A percentile compares a stretch with the other conserved stretches of the same genome.
Conservation (phyloP, 2,113 vertebrate species). For the Odobenus rosmarus region DNA sequence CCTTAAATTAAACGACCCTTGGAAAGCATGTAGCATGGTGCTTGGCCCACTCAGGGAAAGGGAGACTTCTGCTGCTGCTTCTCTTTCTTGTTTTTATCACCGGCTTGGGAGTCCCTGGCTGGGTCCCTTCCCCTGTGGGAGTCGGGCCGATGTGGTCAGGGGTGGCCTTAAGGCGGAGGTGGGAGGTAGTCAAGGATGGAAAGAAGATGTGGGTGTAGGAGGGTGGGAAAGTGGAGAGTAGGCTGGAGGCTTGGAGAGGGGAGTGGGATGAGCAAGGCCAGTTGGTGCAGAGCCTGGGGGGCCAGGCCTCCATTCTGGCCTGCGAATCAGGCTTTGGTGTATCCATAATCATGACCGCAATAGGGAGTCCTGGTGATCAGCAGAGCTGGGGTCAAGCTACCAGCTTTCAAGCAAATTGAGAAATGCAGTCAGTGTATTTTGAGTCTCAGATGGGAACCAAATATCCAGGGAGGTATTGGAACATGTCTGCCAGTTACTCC, state of each 20-base stretch:
- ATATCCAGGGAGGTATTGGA: background rate
- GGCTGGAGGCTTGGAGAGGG: background rate
- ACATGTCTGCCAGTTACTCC: background rate
- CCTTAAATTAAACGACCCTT: background rate
- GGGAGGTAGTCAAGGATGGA: background rate
- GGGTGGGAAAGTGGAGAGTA: background rate
- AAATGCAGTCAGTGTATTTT: background rate
- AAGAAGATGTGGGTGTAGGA: background rate
- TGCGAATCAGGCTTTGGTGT: background rate
- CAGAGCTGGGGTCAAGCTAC: background rate
- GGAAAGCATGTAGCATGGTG: background rate
- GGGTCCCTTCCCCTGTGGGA: background rate
- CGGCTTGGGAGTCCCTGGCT: background rate
- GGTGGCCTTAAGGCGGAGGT: background rate
- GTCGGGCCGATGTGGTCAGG: background rate
- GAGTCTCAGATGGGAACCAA: background rate
- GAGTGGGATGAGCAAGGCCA: background rate
- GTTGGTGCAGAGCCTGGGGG: background rate
- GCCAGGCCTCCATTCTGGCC: background rate
- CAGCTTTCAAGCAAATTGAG: background rate
- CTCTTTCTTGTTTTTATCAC: background rate
- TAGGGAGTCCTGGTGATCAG: background rate
- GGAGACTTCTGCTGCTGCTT: background rate
- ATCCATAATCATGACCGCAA: background rate
- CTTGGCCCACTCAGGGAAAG: background rate